Evolutionary conservation across 2,113 vertebrate genomes (phyloP).

Genomic region (Dendrocopos noguchii): DNA sequence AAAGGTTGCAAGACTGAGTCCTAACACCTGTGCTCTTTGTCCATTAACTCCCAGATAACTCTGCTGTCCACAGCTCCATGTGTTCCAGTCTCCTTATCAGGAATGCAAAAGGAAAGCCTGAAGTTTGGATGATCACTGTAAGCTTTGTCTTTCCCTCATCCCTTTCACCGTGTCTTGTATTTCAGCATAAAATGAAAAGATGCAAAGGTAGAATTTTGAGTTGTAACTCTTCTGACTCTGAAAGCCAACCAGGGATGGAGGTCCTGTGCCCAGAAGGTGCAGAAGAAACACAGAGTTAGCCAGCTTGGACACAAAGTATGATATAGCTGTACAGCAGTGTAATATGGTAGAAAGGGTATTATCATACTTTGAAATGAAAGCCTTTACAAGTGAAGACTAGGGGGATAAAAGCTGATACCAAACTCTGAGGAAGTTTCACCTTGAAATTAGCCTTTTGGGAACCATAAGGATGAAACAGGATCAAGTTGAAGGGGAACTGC

Average conservation of each 20-base stretch:
- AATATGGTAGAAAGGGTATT: background rate
- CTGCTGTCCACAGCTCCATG: background rate
- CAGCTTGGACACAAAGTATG: background rate
- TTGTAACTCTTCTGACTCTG: background rate
- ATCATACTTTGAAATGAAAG: slow-evolving; percentile 1
- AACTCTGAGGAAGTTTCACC: background rate
- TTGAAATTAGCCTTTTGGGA: background rate
- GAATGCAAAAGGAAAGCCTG: background rate
- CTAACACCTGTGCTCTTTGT: rapidly evolving
- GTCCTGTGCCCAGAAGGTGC: background rate
- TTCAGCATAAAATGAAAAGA: background rate
- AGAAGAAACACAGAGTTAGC: background rate
- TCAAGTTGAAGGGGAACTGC: background rate
- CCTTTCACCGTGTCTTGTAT: background rate
- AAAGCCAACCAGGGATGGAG: background rate
- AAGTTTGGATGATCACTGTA: background rate
- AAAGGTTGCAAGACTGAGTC: background rate
- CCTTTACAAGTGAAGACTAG: background rate
- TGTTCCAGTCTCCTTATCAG: background rate
- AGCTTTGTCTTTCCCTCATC: background rate
- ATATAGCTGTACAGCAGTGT: background rate
- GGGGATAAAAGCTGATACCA: background rate
- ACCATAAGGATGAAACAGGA: background rate
- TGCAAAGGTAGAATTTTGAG: background rate
- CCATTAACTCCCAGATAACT: background rate